Evolutionary conservation across 2,797 vertebrate species (phyloP).

Genomic region (Microchirus variegatus): DNA sequence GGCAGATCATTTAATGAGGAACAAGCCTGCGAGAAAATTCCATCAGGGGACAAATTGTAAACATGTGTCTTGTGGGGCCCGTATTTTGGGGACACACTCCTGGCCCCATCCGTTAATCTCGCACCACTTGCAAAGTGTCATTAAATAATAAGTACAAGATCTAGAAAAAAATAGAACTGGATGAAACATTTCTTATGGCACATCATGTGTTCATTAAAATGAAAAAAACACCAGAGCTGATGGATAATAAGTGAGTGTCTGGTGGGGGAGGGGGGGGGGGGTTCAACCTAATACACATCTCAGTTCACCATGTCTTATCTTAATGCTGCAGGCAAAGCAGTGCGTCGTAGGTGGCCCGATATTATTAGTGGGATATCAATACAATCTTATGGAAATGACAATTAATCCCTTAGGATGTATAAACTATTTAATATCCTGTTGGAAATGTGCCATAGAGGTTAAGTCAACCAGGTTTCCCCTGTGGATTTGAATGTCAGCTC

Average conservation of each 20-base stretch:
- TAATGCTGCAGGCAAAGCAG: constrained; percentile 39
- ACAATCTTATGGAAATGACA: constrained; percentile 63
- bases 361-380: constrained; percentile 40
- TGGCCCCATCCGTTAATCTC: constrained; percentile 49
- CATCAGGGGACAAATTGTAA: constrained; percentile 79
- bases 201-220: constrained; percentile 54
- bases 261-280: no score
- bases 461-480: constrained; percentile 31
- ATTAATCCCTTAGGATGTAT: constrained; percentile 57
- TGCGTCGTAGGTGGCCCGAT: constrained; percentile 54
- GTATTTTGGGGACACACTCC: constrained; percentile 61
- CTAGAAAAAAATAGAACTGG: constrained; percentile 41
- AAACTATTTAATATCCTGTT: constrained; percentile 63
- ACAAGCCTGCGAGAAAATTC: constrained; percentile 76
- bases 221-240: constrained; percentile 59
- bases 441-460: constrained; percentile 55
- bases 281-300: constrained; percentile 58
- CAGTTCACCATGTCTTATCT: constrained; percentile 51
- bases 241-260: constrained; percentile 35
- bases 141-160: constrained; percentile 60
- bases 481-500: constrained; percentile 27
- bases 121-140: constrained; percentile 56
- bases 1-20: constrained; percentile 79
- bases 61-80: constrained; percentile 77
- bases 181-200: constrained; percentile 58